These are phyloP conservation scores for Drosophila meridiana DNA, from an alignment of 2,888 invertebrate genomes.

Conservation along the genomic window DNA sequence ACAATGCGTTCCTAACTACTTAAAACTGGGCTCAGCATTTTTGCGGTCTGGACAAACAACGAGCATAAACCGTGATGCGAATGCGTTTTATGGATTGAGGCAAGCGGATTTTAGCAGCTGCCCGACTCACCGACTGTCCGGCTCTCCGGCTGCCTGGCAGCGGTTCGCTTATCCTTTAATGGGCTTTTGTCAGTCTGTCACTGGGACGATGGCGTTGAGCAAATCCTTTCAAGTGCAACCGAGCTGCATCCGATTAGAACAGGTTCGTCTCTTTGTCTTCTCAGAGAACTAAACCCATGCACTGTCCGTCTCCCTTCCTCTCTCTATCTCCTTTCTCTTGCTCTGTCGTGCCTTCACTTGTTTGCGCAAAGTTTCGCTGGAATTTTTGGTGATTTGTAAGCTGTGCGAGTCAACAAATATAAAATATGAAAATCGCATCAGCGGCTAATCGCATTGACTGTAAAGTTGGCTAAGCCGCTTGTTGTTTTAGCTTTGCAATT, in stretches of 20 bases:
- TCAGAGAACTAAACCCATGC: conserved; percentile 55
- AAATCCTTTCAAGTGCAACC: conserved; percentile 81
- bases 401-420: conserved; percentile 42
- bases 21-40: conserved; percentile 42
- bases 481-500: conserved; percentile 80
- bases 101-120: conserved; percentile 45
- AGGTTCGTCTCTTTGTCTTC: conserved; percentile 71
- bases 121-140: conserved; percentile 27
- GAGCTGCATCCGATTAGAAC: conserved; percentile 80
- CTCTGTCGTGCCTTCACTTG: conserved; percentile 3
- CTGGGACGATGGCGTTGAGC: conserved; percentile 36
- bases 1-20: conserved; percentile 51
- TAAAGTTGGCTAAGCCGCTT: conserved; percentile 70
- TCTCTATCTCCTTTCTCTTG: not conserved
- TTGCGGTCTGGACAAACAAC: conserved; percentile 60
- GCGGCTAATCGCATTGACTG: conserved; percentile 72
- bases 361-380: conserved; percentile 58
- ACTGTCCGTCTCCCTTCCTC: conserved; percentile 20
- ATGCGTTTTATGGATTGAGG: conserved; percentile 40
- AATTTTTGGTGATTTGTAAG: conserved; percentile 49
- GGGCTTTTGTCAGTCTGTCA: conserved; percentile 77
- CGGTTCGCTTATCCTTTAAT: conserved; percentile 72
- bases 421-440: conserved; percentile 62
- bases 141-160: conserved; percentile 13
- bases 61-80: conserved; percentile 44